These are phyloP conservation scores for Epizoanthus ramosus DNA, from an alignment of 92 coral and sea anemone species.

Conservation along the genomic window DNA sequence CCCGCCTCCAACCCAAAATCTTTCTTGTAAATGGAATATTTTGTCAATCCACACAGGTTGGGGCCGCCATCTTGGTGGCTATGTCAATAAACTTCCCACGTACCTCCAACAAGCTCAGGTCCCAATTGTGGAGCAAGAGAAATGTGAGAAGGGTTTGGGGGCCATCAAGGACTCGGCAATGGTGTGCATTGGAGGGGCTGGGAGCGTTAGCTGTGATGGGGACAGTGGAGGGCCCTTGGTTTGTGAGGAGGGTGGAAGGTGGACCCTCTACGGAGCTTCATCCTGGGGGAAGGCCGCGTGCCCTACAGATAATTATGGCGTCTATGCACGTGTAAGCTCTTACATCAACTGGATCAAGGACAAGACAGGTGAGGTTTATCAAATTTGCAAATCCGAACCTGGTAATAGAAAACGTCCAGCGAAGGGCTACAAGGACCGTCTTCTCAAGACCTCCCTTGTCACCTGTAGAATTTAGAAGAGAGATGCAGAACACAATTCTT, in stretches of 20 bases:
- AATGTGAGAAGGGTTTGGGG: conserved; percentile 18
- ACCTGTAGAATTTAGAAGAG: too few species aligned
- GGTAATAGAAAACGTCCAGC: too few species aligned
- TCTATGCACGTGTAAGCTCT: conserved; percentile 16
- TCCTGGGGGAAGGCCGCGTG: conserved; percentile 23
- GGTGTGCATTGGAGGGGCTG: conserved; percentile 45
- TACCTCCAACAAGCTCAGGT: conserved; percentile 47
- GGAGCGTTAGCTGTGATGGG: conserved; percentile 45
- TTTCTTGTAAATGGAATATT: too few species aligned
- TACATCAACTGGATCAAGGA: conserved; percentile 20
- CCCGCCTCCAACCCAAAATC: too few species aligned
- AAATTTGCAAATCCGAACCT: too few species aligned
- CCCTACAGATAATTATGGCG: background rate
- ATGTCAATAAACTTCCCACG: conserved; percentile 20
- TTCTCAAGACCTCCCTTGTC: too few species aligned
- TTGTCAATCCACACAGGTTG: conserved; percentile 4
- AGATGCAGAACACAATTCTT: too few species aligned
- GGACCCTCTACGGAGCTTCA: conserved; percentile 17
- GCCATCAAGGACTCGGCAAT: conserved; percentile 29
- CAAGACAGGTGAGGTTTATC: conserved; percentile 6
- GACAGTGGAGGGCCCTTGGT: conserved; percentile 37
- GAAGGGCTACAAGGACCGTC: too few species aligned
- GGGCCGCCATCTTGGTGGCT: conserved; percentile 21
- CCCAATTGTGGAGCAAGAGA: conserved; percentile 32
- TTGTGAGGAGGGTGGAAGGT: conserved; percentile 2